Evolutionary conservation across 1,140 invertebrate species (phyloP).

Genomic region (Hyphantria cunea): DNA sequence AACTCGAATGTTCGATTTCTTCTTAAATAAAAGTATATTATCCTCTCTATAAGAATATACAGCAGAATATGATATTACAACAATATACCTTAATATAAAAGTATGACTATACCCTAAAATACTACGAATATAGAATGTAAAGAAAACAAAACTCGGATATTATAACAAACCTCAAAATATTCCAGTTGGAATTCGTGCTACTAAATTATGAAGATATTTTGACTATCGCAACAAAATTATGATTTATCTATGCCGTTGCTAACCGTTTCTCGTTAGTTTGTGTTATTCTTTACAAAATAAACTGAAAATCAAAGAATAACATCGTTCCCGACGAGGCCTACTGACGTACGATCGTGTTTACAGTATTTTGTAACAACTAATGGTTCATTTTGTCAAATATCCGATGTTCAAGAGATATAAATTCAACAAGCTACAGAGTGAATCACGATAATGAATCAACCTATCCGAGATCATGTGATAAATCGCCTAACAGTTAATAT

Average conservation of each 20-base stretch:
- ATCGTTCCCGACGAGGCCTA: constrained; percentile 23
- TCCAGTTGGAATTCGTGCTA: constrained; percentile 21
- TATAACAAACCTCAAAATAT: constrained; percentile 22
- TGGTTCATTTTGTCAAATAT: constrained; percentile 63
- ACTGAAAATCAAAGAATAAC: constrained; percentile 29
- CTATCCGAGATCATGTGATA: constrained; percentile 59
- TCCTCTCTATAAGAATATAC: too few species aligned
- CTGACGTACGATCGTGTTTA: constrained; percentile 56
- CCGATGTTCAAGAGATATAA: constrained; percentile 33
- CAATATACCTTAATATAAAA: background rate
- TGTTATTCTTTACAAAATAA: constrained; percentile 33
- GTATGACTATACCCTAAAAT: background rate
- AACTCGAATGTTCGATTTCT: too few species aligned
- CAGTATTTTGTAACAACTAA: constrained; percentile 57
- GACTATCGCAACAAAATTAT: constrained; percentile 29
- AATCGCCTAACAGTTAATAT: constrained; percentile 55
- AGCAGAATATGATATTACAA: too few species aligned
- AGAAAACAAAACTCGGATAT: constrained; percentile 22
- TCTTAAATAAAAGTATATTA: too few species aligned
- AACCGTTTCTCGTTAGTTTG: constrained; percentile 20
- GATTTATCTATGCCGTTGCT: constrained; percentile 22
- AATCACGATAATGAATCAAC: constrained; percentile 65
- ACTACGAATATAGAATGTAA: constrained; percentile 12
- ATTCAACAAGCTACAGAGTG: constrained; percentile 39
- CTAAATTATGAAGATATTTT: constrained; percentile 32